Evolutionary conservation across 1,140 invertebrate genomes (phyloP), one percentile per base, ranked within the genome.

Genomic region (Cyrtorhinus lividipennis): DNA sequence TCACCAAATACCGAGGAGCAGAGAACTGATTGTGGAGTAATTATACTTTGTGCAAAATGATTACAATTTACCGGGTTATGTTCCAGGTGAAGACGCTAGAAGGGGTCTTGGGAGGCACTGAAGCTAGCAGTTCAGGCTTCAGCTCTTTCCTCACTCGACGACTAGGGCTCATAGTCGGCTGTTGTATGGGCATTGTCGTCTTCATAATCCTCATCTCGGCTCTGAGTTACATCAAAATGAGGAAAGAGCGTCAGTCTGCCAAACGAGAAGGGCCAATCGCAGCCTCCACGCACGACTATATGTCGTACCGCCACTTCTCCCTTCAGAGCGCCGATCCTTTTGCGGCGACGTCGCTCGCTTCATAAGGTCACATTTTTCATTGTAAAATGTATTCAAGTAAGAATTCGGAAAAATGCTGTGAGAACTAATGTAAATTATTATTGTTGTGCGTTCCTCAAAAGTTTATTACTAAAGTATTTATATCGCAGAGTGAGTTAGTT

Each of bases 211-310:
- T 91, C 64, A 83, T 90, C 1, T 86, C 87, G 1, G 81, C 87
- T 24, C 75, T 92, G n/a, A 87, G 87, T 20, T 91, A 90, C 71
- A 80, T 91, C 66, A 89, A 91, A 71, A 80, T 90, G 64, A 90
- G 90, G 72, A 90, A 90, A 72, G 86, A 88, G 67, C 76, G 87
- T 15, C 81, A 83, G 58, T 80, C 82, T 5, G 77, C 82, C 2
- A 90, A 90, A 74, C 72, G 82, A 27, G 83, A 85, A 67, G 80
- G 82, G 68, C 79, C 78, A 3, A 71, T 82, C 46, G 74, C 79
- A 1, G 18, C 18, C 56, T 77, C 79, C 0, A 25, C 46, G 1
- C 81, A 85, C 1, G 85, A 88, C 65, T 88, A 86, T 69, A 79
- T 87, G 66, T 85, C 84, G 15, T 88, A 88, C 71, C 62, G 69